Percentiles rank a stretch among this genome's conserved stretches.
Conservation (phyloP, 1,140 invertebrate species). For the Mamestra configurata region DNA sequence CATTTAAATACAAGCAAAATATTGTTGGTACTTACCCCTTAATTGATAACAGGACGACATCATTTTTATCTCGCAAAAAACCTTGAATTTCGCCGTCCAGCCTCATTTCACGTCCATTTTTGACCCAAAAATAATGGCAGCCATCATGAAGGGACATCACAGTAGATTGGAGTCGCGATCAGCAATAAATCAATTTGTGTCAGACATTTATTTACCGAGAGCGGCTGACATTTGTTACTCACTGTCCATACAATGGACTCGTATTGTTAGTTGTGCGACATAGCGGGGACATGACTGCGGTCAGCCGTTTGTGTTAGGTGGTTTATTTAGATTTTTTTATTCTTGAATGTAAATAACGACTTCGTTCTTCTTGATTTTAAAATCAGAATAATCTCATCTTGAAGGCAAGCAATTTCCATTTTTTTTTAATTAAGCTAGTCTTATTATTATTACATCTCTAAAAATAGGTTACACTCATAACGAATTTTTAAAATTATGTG, state of each 20-base stretch:
- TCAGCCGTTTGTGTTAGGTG: neutral
- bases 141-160: constrained; percentile 52
- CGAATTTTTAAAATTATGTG: no score
- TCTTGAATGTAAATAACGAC: no score
- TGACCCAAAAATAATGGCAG: constrained; percentile 49
- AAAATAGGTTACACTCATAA: no score
- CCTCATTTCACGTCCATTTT: constrained; percentile 30
- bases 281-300: constrained; percentile 27
- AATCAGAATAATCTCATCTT: no score
- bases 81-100: neutral
- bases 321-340: neutral
- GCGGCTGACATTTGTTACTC: constrained; percentile 54
- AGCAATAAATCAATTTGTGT: constrained; percentile 63
- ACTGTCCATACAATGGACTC: constrained; percentile 31
- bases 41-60: no score
- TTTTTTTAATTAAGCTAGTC: no score
- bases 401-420: no score
- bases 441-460: no score
- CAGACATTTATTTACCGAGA: constrained; percentile 56
- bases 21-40: no score
- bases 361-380: no score
- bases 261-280: constrained; percentile 12
- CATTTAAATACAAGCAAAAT: no score
- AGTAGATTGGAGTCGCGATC: constrained; percentile 52
- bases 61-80: constrained; percentile 4